Percentiles rank a stretch among this genome's conserved stretches.
phyloP scores from a whole-genome alignment of 2,113 vertebrate genomes.

The Oreamnos americanus region DNA sequence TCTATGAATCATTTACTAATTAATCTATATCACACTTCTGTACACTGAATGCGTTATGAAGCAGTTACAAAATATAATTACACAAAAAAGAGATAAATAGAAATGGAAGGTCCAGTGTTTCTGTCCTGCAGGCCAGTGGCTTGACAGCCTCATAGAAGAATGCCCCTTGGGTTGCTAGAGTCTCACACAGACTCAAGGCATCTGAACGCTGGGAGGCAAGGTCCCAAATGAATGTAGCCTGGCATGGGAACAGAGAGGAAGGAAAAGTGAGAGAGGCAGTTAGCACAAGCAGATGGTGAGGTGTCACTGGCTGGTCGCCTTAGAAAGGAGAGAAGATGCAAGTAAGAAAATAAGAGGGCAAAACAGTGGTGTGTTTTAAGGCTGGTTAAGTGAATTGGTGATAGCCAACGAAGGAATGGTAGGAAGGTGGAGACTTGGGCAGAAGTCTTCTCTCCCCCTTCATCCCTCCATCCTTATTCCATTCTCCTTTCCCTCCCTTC shows the following conservation, averaged over 20 bases:
- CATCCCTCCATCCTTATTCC: rapidly evolving
- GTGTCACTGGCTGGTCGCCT: background rate
- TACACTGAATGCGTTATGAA: background rate
- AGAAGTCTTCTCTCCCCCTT: background rate
- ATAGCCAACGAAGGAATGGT: background rate
- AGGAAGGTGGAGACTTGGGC: background rate
- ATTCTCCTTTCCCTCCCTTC: background rate
- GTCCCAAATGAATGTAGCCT: background rate
- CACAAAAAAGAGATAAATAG: background rate
- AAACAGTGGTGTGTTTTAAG: background rate
- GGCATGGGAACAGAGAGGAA: background rate
- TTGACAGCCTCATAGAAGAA: rapidly evolving
- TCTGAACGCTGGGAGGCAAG: rapidly evolving
- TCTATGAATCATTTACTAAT: no score
- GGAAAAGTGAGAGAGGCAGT: background rate
- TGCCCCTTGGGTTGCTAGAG: rapidly evolving
- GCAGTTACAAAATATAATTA: background rate
- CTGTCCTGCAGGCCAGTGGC: rapidly evolving
- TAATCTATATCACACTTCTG: background rate
- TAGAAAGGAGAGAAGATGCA: rapidly evolving
- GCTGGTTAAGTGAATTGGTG: no score
- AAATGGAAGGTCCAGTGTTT: background rate
- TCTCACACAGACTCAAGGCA: rapidly evolving
- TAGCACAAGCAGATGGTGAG: rapidly evolving
- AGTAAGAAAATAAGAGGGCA: background rate